Evolutionary conservation across 2,113 vertebrate genomes (phyloP).

Genomic region (Scatophagus argus): DNA sequence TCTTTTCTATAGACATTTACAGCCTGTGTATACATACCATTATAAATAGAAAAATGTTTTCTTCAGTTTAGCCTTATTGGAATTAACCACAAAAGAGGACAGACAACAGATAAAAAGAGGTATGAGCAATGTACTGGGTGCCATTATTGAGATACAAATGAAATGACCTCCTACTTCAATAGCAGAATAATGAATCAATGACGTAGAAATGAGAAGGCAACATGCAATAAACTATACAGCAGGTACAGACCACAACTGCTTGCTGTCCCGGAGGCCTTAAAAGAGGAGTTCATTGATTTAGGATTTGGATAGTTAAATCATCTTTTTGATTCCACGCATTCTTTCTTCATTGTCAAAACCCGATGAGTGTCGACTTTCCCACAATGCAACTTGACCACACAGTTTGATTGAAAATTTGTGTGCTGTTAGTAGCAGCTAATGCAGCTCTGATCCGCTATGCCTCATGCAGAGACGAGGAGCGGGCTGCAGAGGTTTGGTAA

Average conservation of each 20-base stretch:
- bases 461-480: background rate
- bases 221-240: background rate
- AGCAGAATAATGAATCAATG: background rate
- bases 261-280: background rate
- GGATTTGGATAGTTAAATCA: background rate
- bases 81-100: too few species aligned
- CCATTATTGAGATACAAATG: background rate
- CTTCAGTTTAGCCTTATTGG: too few species aligned
- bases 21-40: too few species aligned
- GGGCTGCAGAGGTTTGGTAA: too few species aligned
- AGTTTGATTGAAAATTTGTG: too few species aligned
- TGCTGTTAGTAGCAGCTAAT: too few species aligned
- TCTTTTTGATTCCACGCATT: too few species aligned
- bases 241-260: background rate
- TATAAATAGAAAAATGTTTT: background rate
- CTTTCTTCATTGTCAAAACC: too few species aligned
- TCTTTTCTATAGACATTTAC: too few species aligned
- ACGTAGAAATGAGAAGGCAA: background rate
- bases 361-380: too few species aligned
- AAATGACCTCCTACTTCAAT: background rate
- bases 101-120: background rate
- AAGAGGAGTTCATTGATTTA: background rate
- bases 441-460: too few species aligned
- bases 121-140: background rate
- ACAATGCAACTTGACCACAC: too few species aligned